Evolutionary conservation across 2,113 vertebrate species (phyloP), one percentile per base, ranked within the genome.

Genomic region (Rhinogobius similis): DNA sequence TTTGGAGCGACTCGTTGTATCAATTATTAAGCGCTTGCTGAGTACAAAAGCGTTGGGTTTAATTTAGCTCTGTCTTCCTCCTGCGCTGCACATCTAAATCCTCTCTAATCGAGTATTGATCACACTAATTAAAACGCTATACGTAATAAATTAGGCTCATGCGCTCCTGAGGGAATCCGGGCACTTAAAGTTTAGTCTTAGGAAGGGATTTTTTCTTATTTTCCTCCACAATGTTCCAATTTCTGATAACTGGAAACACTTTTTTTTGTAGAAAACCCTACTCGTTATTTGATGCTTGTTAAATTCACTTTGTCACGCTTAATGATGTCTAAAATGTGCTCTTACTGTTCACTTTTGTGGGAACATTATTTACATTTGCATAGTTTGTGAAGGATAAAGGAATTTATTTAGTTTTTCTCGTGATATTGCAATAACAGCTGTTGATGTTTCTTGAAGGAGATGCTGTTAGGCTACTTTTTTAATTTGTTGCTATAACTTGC

Each of bases 71-170:
- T 65, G 23, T 73, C 48, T 70, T 66, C 36, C 62, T 32, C 43
- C 52, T 4, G 65, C 32, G 67, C 46, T 48, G 76, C 75, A 39
- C 73, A 52, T 72, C 70, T 56, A 72, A 80, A 84, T 77, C 68
- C 11, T 59, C 58, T 44, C 53, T 61, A 74, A 87, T 73, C 55
- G 70, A 72, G 41, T 80, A 86, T 87, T 80, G 78, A 83, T 87
- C 59, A 70, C 67, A 75, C 68, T 80, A 80, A 83, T 86, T 86
- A 74, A 77, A 84, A 84, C n/a, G 61, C 77, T 73, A 63, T 62
- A 67, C 56, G 53, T 61, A 71, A 66, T 76, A 62, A 78, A 87
- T 79, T 52, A 69, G 58, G 55, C 62, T 23, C n/a, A 72, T 32
- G 38, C 24, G 72, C 68, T 78, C 65, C 38, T 10, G 39, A 43